phyloP scores from a whole-genome alignment of 2,888 invertebrate species.

The Vandiemenella viatica region DNA sequence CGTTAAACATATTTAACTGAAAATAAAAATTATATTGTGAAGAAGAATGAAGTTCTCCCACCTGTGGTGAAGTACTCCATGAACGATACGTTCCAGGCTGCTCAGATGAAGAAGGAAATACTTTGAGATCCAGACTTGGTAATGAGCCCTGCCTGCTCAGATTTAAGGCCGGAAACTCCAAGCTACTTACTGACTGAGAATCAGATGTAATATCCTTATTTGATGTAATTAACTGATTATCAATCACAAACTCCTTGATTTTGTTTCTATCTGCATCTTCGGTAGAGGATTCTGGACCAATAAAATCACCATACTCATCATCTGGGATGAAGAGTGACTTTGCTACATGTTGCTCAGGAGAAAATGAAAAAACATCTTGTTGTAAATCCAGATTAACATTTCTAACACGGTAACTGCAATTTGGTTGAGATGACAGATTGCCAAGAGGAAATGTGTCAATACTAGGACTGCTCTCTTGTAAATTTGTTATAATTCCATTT shows the following conservation, averaged over 20 bases:
- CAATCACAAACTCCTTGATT: slow-evolving; percentile 5
- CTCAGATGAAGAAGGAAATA: slow-evolving; percentile 25
- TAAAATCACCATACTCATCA: slow-evolving; percentile 19
- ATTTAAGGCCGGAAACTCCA: slow-evolving; percentile 26
- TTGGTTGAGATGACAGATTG: too few species aligned
- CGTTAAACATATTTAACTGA: too few species aligned
- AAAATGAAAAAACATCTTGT: too few species aligned
- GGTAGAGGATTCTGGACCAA: slow-evolving; percentile 13
- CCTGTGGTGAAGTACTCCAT: slow-evolving; percentile 14
- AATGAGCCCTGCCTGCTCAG: slow-evolving; percentile 26
- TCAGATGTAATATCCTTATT: slow-evolving; percentile 17
- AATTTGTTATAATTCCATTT: too few species aligned
- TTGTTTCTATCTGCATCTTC: slow-evolving; percentile 5
- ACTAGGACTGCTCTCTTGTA: too few species aligned
- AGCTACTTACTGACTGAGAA: slow-evolving; percentile 27
- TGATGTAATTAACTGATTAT: not conserved
- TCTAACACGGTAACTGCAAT: too few species aligned
- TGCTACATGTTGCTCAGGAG: too few species aligned
- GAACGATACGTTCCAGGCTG: slow-evolving; percentile 15
- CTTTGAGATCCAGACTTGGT: slow-evolving; percentile 30
- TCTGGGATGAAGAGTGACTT: slow-evolving; percentile 6
- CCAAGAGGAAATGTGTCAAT: too few species aligned
- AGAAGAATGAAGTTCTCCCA: too few species aligned
- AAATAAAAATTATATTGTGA: too few species aligned
- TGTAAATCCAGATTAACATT: too few species aligned